Evolutionary conservation across 2,888 invertebrate species (phyloP), one percentile per base, ranked within the genome.

Genomic region (Andrena camellia): DNA sequence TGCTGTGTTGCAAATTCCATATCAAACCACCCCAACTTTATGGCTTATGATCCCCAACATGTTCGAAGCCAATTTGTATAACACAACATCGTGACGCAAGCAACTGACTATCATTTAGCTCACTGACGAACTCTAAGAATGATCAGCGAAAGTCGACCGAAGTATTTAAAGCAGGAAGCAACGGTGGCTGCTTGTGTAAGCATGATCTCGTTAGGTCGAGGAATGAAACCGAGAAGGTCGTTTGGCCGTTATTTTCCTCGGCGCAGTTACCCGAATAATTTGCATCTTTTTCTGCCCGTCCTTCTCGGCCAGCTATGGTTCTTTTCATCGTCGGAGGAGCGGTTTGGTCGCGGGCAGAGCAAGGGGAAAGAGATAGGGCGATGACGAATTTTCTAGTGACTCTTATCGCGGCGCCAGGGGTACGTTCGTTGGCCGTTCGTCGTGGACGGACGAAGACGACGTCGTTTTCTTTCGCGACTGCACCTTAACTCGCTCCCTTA

Each of bases 221-320:
- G 59, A 81, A 73, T 64, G 80, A 81, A 79, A 81, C 67, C 68
- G 71, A 64, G 73, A 26, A 8, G 80, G 33, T 74, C 81, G 73
- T 81, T 81, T 23, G 79, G 20, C 29, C 71, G 80, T 81, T 80
- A 80, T 70, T 80, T 66, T 74, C 80, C 54, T 26, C 35, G 66
- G 54, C 69, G 80, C 81, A 59, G 81, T 81, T 81, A 80, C 69
- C 52, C 73, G 66, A 69, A 70, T 79, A 81, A 80, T 81, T 81
- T 81, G 73, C 81, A 81, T 81, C 48, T 81, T 81, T 80, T 80
- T 81, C 81, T 69, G 54, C 50, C n/a, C 54, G 66, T 62, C 54
- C 17, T 26, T 63, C 23, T n/a, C 52, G 17, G 7, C n/a, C 31
- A 17, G 26, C 13, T 33, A 17, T 8, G 59, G 54, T 75, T 64